These are phyloP conservation scores for Trigoniulus corallinus DNA, from an alignment of 1,140 invertebrate genomes.

Conservation along the genomic window DNA sequence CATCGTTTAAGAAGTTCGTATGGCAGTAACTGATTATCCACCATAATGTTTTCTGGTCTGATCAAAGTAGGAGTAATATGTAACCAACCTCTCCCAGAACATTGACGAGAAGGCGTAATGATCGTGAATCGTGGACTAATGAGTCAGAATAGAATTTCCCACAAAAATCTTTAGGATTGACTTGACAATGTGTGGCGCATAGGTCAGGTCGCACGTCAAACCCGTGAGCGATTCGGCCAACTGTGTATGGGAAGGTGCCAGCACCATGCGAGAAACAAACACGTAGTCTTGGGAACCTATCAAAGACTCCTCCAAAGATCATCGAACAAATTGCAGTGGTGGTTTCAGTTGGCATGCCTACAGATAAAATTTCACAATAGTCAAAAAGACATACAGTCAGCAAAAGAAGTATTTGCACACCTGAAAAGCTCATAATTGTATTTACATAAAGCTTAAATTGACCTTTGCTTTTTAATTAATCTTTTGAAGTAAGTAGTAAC, in stretches of 20 bases:
- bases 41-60: neutral
- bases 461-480: conserved; percentile 1
- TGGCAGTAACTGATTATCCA: neutral
- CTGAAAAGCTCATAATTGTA: no score
- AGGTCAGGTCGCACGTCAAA: conserved; percentile 38
- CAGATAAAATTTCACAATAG: no score
- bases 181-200: conserved; percentile 32
- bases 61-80: no score
- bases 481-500: neutral
- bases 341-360: conserved; percentile 44
- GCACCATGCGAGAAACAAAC: conserved; percentile 44
- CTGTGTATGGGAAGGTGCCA: conserved; percentile 39
- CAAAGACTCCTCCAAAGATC: conserved; percentile 39
- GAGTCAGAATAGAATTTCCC: conserved; percentile 37
- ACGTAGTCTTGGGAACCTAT: conserved; percentile 27
- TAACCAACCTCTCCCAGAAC: conserved; percentile 38
- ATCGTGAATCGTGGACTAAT: conserved; percentile 34
- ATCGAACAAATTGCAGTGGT: conserved; percentile 36
- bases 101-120: conserved; percentile 33
- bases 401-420: no score
- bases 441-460: conserved; percentile 1
- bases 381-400: neutral
- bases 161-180: conserved; percentile 29
- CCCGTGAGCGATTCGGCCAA: conserved; percentile 35
- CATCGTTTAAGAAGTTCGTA: neutral